Evolutionary conservation across 2,797 vertebrate genomes (phyloP), one percentile per base, ranked within the genome.

Genomic region (Xiphophorus birchmanni): DNA sequence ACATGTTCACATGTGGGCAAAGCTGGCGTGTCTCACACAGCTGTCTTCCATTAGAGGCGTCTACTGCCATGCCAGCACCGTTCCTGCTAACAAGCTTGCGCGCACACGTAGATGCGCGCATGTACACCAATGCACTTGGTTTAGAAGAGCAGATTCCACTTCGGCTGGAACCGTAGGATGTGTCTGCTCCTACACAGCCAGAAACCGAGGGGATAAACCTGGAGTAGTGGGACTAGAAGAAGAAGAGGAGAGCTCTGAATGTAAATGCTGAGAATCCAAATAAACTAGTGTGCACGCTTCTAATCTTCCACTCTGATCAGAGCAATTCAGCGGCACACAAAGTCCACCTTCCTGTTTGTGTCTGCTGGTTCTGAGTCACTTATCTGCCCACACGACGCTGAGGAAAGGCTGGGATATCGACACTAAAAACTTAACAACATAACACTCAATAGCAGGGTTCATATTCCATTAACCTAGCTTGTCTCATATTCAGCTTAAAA

Each of bases 21-120:
- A 73, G 86, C 76, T 92, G 92, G 87, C 87, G 82, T 91, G 91
- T 91, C 91, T 88, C 74, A 82, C 86, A 89, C 95, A 96, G 93
- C 94, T 95, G 94, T 89, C 83, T 86, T 90, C 88, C 91, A 95
- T 96, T 95, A 95, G 90, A 80, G 87, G 90, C 84, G 85, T 93
- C 94, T 95, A 84, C 89, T 87, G 86, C 91, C 91, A 87, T 92
- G 80, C 92, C 42, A 54, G 87, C 88, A 84, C 85, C 78, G 74
- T 82, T 92, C 77, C 84, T 90, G 78, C 56, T 18, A 72, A 47
- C 81, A 76, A 69, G 29, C 45, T 12, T 44, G 52, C 60, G 32
- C 73, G 63, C 47, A 76, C 26, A 21, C 44, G 58, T 71, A 60
- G 23, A 37, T 54, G 56, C 74, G 78, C 47, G 71, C 42, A 40